Base-by-base conservation (phyloP, 2,797 vertebrate genomes). In the Myotis findleyi region DNA sequence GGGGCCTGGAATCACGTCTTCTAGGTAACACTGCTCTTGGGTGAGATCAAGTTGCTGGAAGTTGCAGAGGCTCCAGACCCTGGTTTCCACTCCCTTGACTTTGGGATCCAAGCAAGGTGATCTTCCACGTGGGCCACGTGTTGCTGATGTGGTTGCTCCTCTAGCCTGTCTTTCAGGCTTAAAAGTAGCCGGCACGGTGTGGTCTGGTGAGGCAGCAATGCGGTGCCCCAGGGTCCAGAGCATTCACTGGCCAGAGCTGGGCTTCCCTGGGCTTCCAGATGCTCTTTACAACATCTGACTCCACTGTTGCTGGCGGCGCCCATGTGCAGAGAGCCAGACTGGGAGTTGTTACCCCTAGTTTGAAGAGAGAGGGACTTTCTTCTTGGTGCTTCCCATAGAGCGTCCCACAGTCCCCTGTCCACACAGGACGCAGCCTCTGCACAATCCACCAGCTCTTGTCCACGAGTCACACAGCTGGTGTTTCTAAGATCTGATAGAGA, bases 101-200 rank as follows among this genome's bases (percentile, higher is more conserved):
- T 16, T 59, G 66, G 33, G n/a, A 30, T 77, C 2, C 51, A 36
- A 47, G 53, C 47, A 69, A 72, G 44, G 27, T 5, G 9, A 51
- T 10, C 1, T n/a, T 68, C 53, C 9, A 4, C 0, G 0, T 1
- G 33, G 17, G 1, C 30, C 3, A 0, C 0, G 30, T 33, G 44
- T 68, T 17, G 49, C 66, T 53, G 7, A 6, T 5, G 20, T 17
- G 33, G 33, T 38, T 17, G 17, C 20, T 41, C 75, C 59, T 68
- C 17, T 51, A 0, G 25, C 51, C 55, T 90, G 30, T 49, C 57
- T 77, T 76, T 76, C 57, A 44, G 57, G 73, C 36, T 51, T 66
- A 23, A 89, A 47, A 25, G 16, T 20, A 51, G 12, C 27, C 1
- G 13, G 53, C 13, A 30, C 21, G 72, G 38, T 36, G n/a, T 44